phyloP scores from a whole-genome alignment of 2,888 invertebrate species.

The Caenorhabditis wallacei region DNA sequence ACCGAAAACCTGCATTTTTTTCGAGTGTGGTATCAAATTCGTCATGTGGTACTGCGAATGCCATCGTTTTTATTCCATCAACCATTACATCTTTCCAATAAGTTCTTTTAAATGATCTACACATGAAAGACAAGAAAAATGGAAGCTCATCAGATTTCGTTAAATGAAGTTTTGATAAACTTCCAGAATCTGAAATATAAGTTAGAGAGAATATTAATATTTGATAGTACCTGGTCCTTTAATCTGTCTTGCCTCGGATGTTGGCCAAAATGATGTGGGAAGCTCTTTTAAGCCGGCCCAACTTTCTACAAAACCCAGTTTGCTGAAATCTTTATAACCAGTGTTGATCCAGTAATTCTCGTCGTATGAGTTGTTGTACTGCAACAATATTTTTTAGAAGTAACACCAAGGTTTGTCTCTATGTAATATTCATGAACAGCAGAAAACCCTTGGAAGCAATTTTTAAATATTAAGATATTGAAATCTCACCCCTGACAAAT shows the following conservation, averaged over 20 bases:
- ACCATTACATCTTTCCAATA: slow-evolving; percentile 61
- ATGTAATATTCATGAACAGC: too few species aligned
- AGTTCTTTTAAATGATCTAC: slow-evolving; percentile 70
- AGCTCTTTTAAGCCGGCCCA: slow-evolving; percentile 71
- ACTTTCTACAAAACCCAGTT: slow-evolving; percentile 68
- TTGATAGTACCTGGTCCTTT: slow-evolving; percentile 71
- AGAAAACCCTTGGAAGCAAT: too few species aligned
- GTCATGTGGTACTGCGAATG: slow-evolving; percentile 53
- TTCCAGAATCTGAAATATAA: slow-evolving; percentile 68
- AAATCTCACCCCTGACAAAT: slow-evolving; percentile 63
- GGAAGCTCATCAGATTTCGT: slow-evolving; percentile 57
- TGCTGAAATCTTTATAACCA: slow-evolving; percentile 72
- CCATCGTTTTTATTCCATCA: slow-evolving; percentile 64
- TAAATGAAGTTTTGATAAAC: slow-evolving; percentile 59
- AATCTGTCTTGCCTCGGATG: slow-evolving; percentile 64
- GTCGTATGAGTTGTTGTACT: slow-evolving; percentile 79
- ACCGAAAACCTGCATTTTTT: slow-evolving; percentile 76
- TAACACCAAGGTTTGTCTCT: neutral
- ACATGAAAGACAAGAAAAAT: slow-evolving; percentile 76
- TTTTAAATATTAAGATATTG: too few species aligned
- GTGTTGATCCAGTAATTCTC: slow-evolving; percentile 76
- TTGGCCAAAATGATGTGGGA: slow-evolving; percentile 69
- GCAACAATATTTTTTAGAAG: slow-evolving; percentile 8
- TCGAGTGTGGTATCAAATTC: slow-evolving; percentile 74
- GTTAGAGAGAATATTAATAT: neutral